Base-by-base conservation (phyloP, 1,140 invertebrate species). In the Acromyrmex heyeri region DNA sequence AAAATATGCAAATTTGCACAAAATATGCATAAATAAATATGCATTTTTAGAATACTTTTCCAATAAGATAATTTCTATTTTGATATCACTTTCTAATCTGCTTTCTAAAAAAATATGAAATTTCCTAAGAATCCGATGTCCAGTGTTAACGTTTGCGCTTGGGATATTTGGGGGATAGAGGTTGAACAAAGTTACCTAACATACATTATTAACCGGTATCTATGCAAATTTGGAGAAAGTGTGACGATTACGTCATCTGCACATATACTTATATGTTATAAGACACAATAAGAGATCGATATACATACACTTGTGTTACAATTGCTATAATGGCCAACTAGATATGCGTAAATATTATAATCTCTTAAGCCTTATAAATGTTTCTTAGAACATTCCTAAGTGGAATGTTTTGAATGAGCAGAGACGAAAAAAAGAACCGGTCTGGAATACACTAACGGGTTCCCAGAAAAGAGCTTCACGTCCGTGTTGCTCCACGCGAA, bases 181-280 rank as follows among this genome's bases (percentile, higher is more conserved):
- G 24, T 57, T 53, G 48, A 16, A 55, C 76, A 12, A 16, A 38
- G n/a, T 69, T 69, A 12, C 14, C 21, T 24, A 67, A 53, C 24
- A 14, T 53, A 55, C 30, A 38, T 69, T 57, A 55, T 53, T 38
- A 70, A 27, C 48, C 48, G 77, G 65, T 81, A 65, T 55, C 38
- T 69, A 69, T 53, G 44, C 77, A 69, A 81, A 70, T 69, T 69
- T 70, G 44, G 48, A 70, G 64, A 70, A 81, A 70, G 64, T n/a
- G n/a, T 14, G 57, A 44, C 38, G 27, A 79, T 81, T 70, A 70
- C 77, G 64, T 69, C 64, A 55, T 57, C 30, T 44, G 1, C n/a
- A 30, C 3, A 3, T 34, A 18, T 24, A n/a, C 21, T 50, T 3
- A 50, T 50, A 50, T 3, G 7, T 44, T 44, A n/a, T 18, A 38